Evolutionary conservation across 2,113 vertebrate species (phyloP), one percentile per base, ranked within the genome.

Genomic region (Ceyx margarethae): DNA sequence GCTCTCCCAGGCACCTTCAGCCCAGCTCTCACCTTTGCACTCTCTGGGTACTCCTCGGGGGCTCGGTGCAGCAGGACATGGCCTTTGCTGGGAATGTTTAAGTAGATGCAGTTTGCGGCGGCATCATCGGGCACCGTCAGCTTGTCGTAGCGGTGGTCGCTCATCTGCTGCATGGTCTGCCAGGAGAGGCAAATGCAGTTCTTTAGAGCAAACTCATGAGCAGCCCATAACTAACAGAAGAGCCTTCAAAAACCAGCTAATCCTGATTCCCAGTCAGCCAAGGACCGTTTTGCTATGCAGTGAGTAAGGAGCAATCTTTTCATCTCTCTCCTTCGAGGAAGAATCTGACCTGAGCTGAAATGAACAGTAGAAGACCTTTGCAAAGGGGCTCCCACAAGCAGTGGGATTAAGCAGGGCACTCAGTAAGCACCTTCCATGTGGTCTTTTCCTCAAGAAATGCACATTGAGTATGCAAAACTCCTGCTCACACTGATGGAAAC

Each of bases 141-240:
- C 81, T 99, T 99, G 97, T 99, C 99, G 0, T 99, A 99, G 94
- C 98, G 98, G 90, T 99, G 98, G 96, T 99, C 98, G 2, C 99
- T 99, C 98, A 99, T 99, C 95, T 99, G 99, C 37, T 99, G 99
- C 99, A 99, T 99, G 83, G 98, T 99, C 99, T 99, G 89, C 21
- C 85, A 31, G 85, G 50, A 95, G 85, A 97, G 81, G 87, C 8
- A 84, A 77, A 91, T 54, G 6, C 50, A 57, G 22, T 57, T 81
- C 3, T 73, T 95, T 29, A 92, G 22, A 82, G 28, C 8, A 23
- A 91, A 28, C 21, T 18, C 15, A 8, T 31, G 2, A 71, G 20
- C 62, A 81, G 61, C 20, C 16, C 37, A 40, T 48, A 66, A 69
- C 15, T 31, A 73, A 75, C 2, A 9, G 35, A 11, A 35, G 18